Evolutionary conservation across 2,113 vertebrate genomes (phyloP).

Genomic region (Pelecanus crispus): DNA sequence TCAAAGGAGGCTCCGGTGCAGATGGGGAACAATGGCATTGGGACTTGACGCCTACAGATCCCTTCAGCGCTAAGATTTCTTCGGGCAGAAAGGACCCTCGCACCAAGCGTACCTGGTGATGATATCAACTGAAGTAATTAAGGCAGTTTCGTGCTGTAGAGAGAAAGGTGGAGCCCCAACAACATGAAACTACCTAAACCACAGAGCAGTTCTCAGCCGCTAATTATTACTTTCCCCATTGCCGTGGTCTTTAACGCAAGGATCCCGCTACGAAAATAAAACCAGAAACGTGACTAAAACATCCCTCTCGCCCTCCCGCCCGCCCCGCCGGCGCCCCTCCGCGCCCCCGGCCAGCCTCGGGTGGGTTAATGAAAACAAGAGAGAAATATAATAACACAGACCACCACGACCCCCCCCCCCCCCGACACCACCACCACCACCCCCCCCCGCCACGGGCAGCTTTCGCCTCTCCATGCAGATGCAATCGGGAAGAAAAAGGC

Average conservation of each 20-base stretch:
- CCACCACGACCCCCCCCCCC: too few species aligned
- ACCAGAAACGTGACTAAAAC: conserved; percentile 44
- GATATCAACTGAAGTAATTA: conserved; percentile 95
- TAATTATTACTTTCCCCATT: conserved; percentile 60
- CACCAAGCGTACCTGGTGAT: conserved; percentile 75
- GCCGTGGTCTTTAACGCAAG: conserved; percentile 59
- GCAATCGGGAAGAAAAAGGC: neutral
- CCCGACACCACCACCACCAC: too few species aligned
- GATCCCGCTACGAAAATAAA: conserved; percentile 62
- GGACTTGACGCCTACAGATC: conserved; percentile 56
- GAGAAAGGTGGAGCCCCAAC: conserved; percentile 94
- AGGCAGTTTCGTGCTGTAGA: conserved; percentile 98
- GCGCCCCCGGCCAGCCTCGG: neutral
- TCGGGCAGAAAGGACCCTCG: conserved; percentile 37
- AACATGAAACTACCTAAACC: conserved; percentile 99
- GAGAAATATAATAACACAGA: neutral
- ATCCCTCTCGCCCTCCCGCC: neutral
- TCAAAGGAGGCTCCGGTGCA: conserved; percentile 41
- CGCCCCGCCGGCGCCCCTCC: neutral
- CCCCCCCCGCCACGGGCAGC: neutral
- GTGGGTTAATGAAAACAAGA: neutral
- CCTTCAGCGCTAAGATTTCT: conserved; percentile 40
- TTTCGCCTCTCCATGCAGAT: conserved; percentile 7
- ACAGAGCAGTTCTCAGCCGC: conserved; percentile 86
- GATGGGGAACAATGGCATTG: conserved; percentile 61